Conservation (phyloP, 1,140 invertebrate genomes). For the Hermatobates lingyangjiaoensis region DNA sequence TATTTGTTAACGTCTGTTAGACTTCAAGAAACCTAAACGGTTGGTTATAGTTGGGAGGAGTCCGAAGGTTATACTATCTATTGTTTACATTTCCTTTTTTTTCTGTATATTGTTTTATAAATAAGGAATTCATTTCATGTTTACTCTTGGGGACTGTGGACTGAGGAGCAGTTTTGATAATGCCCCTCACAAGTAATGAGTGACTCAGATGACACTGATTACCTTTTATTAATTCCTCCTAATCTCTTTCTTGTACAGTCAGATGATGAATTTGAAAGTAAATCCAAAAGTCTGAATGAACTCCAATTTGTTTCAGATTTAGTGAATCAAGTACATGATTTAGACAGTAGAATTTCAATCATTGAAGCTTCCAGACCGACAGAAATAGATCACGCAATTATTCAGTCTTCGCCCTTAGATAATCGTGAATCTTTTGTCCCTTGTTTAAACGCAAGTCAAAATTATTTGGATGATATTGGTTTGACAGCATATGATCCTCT, state of each 20-base stretch:
- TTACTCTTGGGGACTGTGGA: too few species aligned
- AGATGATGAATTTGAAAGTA: slow-evolving; percentile 6
- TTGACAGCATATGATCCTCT: not conserved
- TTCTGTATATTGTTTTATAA: too few species aligned
- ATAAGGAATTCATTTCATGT: too few species aligned
- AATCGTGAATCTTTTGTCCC: not conserved
- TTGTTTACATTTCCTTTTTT: too few species aligned
- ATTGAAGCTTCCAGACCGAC: slow-evolving; percentile 13
- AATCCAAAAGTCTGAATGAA: not conserved
- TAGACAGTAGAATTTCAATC: slow-evolving; percentile 14
- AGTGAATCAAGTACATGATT: slow-evolving; percentile 13
- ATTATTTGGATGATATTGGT: not conserved
- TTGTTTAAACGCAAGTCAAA: not conserved
- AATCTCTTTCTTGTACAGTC: slow-evolving; percentile 39
- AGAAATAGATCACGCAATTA: not conserved
- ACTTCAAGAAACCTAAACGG: too few species aligned
- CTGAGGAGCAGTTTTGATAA: too few species aligned
- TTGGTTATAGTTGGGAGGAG: too few species aligned
- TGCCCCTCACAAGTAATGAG: slow-evolving; percentile 48
- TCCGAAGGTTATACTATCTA: too few species aligned
- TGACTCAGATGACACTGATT: slow-evolving; percentile 65
- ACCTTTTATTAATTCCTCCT: slow-evolving; percentile 53
- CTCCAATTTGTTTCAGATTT: slow-evolving; percentile 12
- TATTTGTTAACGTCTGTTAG: too few species aligned
- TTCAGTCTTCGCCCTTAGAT: not conserved